Conservation (phyloP, 1,140 invertebrate genomes). For the Listronotus bonariensis region DNA sequence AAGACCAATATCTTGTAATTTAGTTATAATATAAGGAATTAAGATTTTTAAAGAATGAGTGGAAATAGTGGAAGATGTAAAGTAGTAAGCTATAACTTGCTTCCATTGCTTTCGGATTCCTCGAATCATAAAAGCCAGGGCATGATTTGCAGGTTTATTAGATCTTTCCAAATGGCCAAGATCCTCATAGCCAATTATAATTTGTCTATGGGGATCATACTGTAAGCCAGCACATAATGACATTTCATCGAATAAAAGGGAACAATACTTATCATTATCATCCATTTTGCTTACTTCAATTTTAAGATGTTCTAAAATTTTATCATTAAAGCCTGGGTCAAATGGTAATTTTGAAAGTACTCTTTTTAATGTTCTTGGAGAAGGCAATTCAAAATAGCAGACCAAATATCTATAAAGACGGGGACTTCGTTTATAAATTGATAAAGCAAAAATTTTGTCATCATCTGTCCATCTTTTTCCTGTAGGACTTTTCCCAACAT, state of each 20-base stretch:
- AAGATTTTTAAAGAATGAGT: not conserved
- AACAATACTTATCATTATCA: constrained; percentile 1
- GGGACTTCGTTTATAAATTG: no score
- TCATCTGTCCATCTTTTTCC: no score
- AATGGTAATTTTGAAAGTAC: no score
- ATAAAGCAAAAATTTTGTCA: no score
- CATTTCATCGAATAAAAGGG: not conserved
- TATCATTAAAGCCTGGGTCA: no score
- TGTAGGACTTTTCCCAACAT: no score
- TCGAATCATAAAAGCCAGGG: not conserved
- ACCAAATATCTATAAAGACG: no score
- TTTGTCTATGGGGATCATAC: not conserved
- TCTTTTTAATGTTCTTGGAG: no score
- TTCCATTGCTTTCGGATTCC: not conserved
- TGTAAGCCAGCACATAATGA: no score
- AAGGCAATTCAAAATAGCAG: no score
- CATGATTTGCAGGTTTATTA: constrained; percentile 1
- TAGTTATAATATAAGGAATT: not conserved
- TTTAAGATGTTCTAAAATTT: not conserved
- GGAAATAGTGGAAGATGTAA: not conserved
- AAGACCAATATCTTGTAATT: not conserved
- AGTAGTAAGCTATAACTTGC: not conserved
- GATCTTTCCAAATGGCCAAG: not conserved
- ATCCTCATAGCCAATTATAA: not conserved
- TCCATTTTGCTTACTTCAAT: not conserved